phyloP scores from a whole-genome alignment of 2,888 invertebrate genomes.

The Euphydryas editha region DNA sequence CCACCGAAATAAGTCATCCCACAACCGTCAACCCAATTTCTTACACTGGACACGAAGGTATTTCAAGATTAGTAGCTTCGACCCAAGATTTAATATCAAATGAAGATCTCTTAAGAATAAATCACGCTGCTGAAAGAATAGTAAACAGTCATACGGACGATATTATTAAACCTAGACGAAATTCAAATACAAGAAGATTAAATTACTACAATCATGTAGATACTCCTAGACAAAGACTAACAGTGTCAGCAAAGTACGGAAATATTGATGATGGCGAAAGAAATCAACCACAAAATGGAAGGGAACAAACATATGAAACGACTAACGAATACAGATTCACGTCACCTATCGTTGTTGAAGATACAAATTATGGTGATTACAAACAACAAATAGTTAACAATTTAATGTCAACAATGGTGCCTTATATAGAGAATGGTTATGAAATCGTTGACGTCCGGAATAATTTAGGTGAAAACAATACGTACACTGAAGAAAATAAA shows the following conservation, averaged over 20 bases:
- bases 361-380: conserved; percentile 55
- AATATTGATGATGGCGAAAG: conserved; percentile 62
- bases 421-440: conserved; percentile 72
- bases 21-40: conserved; percentile 46
- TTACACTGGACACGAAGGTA: conserved; percentile 60
- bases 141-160: conserved; percentile 62
- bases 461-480: conserved; percentile 54
- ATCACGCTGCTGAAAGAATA: conserved; percentile 74
- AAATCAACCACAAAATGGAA: conserved; percentile 50
- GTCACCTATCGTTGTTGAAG: conserved; percentile 78
- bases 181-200: conserved; percentile 39
- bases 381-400: conserved; percentile 70
- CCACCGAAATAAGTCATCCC: conserved; percentile 52
- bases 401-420: conserved; percentile 74
- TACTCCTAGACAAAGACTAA: conserved; percentile 56
- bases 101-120: conserved; percentile 86
- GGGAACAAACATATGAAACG: conserved; percentile 46
- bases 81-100: conserved; percentile 85
- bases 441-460: conserved; percentile 72
- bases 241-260: conserved; percentile 66
- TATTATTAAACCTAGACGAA: conserved; percentile 62
- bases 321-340: conserved; percentile 65
- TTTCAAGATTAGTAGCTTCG: conserved; percentile 80
- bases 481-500: conserved; percentile 45
- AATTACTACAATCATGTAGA: conserved; percentile 36